phyloP scores from a whole-genome alignment of 2,797 vertebrate species.

The Falco naumanni region DNA sequence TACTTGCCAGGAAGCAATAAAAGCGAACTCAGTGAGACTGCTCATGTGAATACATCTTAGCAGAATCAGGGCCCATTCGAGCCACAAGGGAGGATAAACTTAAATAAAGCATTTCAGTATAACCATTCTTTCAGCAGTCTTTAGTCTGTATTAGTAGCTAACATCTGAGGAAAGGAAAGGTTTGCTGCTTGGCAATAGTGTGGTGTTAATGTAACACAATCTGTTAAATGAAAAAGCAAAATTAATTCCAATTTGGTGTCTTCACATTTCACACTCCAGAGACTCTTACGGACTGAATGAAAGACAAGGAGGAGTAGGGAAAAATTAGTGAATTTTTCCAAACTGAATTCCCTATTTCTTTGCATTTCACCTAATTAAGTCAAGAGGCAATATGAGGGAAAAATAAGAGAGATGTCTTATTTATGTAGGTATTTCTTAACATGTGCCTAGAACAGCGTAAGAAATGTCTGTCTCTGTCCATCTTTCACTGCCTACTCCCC shows the following conservation, averaged over 20 bases:
- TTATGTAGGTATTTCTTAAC: background rate
- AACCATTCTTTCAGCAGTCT: constrained; percentile 43
- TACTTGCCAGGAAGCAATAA: constrained; percentile 60
- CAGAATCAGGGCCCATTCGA: background rate
- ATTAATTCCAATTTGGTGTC: constrained; percentile 71
- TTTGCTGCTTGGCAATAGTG: constrained; percentile 65
- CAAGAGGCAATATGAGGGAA: background rate
- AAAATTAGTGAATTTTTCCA: background rate
- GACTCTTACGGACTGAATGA: constrained; percentile 56
- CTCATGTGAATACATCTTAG: constrained; percentile 41
- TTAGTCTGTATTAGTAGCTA: constrained; percentile 61
- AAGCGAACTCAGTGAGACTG: constrained; percentile 26
- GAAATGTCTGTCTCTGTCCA: background rate
- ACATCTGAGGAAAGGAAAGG: constrained; percentile 64
- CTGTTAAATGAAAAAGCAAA: constrained; percentile 72
- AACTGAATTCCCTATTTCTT: background rate
- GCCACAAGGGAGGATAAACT: constrained; percentile 53
- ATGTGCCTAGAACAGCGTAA: background rate
- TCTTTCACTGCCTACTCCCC: background rate
- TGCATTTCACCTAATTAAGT: constrained; percentile 16
- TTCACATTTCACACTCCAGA: constrained; percentile 72
- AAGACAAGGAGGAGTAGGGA: constrained; percentile 27
- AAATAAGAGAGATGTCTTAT: background rate
- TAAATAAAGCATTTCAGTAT: constrained; percentile 61
- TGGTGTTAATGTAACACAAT: constrained; percentile 71